A percentile compares a stretch with the other conserved stretches of the same genome.
These are phyloP conservation scores for Oreohelix idahoensis DNA, from an alignment of 1,140 invertebrate genomes.

Conservation along the genomic window DNA sequence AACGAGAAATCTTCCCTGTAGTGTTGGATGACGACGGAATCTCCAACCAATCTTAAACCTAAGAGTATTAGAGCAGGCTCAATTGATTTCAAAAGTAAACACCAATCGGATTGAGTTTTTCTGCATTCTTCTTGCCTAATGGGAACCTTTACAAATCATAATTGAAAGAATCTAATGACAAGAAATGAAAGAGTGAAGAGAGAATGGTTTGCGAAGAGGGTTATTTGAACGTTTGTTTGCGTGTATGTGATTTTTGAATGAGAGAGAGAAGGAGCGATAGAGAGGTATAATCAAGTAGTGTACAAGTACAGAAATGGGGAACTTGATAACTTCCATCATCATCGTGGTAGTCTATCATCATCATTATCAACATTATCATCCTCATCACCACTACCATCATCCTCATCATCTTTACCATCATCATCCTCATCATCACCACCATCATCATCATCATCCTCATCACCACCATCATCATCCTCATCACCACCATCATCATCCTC, in stretches of 20 bases:
- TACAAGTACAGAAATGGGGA: background rate
- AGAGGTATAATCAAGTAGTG: background rate
- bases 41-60: background rate
- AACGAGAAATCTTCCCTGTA: slow-evolving; percentile 6
- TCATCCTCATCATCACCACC: too few relatives aligned
- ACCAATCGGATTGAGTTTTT: background rate
- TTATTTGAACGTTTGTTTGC: background rate
- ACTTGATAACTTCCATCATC: too few relatives aligned
- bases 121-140: slow-evolving; percentile 1
- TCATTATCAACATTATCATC: too few relatives aligned
- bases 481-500: too few relatives aligned
- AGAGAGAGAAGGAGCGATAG: background rate
- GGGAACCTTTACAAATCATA: background rate
- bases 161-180: background rate
- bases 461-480: too few relatives aligned
- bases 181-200: background rate
- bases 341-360: too few relatives aligned
- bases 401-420: too few relatives aligned
- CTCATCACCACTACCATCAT: too few relatives aligned
- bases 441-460: too few relatives aligned
- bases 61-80: background rate
- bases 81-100: slow-evolving; percentile 7
- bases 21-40: background rate
- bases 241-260: background rate
- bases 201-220: background rate